phyloP scores from a whole-genome alignment of 2,797 vertebrate species.

The Phataginus tricuspis region DNA sequence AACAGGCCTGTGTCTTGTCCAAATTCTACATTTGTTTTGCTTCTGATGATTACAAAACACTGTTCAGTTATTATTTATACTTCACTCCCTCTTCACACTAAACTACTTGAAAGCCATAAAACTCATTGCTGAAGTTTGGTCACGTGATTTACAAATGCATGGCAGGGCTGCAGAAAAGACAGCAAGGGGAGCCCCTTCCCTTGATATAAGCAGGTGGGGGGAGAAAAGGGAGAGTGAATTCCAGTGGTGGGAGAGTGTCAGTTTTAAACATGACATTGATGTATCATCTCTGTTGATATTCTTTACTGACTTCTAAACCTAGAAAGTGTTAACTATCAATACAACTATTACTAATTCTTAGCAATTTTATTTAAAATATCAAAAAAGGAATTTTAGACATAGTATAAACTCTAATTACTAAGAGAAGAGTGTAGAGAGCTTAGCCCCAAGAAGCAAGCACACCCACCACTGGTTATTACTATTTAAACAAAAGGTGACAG shows the following conservation, averaged over 20 bases:
- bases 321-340: not conserved
- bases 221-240: not conserved
- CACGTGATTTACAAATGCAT: conserved; percentile 10
- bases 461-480: not conserved
- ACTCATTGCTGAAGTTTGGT: not conserved
- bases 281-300: not conserved
- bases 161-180: not conserved
- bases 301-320: not conserved
- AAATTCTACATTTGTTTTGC: not conserved
- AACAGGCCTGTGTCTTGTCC: not conserved
- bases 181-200: not conserved
- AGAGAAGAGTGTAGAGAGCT: not conserved
- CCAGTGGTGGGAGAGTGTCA: not conserved
- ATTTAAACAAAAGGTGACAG: not conserved
- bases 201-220: not conserved
- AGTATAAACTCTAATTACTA: not conserved
- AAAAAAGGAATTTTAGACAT: not conserved
- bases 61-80: conserved; percentile 14
- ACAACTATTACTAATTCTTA: not conserved
- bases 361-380: conserved; percentile 8
- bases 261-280: not conserved
- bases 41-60: conserved; percentile 19
- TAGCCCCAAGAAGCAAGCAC: not conserved
- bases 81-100: not conserved
- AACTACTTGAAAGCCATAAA: conserved; percentile 3